Evolutionary conservation across 2,888 invertebrate species (phyloP), one percentile per base, ranked within the genome.

Genomic region (Camponotus fellah): DNA sequence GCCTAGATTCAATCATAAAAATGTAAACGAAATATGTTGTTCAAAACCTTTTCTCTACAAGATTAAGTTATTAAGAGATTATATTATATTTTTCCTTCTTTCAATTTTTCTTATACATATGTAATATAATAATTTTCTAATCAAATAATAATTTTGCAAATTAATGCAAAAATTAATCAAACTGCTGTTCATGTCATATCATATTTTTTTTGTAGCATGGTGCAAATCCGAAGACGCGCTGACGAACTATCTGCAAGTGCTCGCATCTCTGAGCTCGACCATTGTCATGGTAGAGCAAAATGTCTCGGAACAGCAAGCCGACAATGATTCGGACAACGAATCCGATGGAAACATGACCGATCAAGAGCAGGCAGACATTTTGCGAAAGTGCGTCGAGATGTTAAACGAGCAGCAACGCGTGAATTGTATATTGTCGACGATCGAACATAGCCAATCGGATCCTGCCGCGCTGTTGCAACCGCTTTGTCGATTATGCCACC

Each of bases 401-500:
- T 92, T 98, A 71, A 97, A 98, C 91, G 97, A 97, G 71, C 96
- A 93, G 90, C 95, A 95, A 91, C 96, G 95, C 90, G 96, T 95
- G 89, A 96, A 95, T 75, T 95, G 95, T 85, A 95, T 96, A 85
- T 91, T 96, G 2, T 89, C 93, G 40, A 95, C 95, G 76, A 95
- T 96, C 34, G 95, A 95, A 68, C 94, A 94, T 93, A 94, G 95
- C 95, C 94, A 95, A 43, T 21, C 43, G 17, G 95, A 96, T 77
- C 92, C 95, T 0, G 95, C 96, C 9, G 96, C 97, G 34, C 94
- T 98, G 68, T 95, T 98, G 66, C 96, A 97, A 90, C 96, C 96
- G 14, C 95, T 98, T 85, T 97, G 97, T 86, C 96, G 97, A 93
- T 96, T 99, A 76, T 98, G 98, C 92, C 98, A 99, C 95, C 97